These are phyloP conservation scores for Creontiades dilutus DNA, from an alignment of 2,888 invertebrate genomes.

Conservation along the genomic window DNA sequence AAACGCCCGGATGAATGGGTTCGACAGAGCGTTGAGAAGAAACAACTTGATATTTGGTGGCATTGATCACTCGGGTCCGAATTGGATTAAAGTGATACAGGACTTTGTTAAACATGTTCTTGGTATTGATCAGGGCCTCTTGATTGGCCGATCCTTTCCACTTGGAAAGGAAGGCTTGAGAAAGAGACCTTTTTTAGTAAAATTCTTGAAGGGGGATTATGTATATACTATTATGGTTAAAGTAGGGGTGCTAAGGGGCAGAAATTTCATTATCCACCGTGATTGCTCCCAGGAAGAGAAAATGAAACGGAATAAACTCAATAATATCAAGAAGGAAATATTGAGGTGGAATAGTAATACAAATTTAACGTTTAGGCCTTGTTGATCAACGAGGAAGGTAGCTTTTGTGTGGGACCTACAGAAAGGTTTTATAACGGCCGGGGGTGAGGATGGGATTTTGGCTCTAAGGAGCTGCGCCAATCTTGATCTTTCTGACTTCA, in stretches of 20 bases:
- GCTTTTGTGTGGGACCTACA: background rate
- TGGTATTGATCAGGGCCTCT: background rate
- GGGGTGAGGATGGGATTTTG: background rate
- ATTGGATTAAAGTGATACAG: conserved; percentile 5
- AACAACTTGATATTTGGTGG: background rate
- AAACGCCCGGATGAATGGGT: background rate
- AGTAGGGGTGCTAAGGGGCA: background rate
- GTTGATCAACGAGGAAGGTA: background rate
- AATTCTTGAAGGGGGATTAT: background rate
- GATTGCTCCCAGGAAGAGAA: background rate
- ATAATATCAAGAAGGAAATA: background rate
- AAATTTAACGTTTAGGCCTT: background rate
- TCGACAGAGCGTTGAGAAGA: background rate
- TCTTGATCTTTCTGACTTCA: background rate
- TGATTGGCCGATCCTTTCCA: background rate
- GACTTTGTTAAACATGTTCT: conserved; percentile 10
- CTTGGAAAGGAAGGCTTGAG: background rate
- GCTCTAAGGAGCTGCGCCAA: background rate
- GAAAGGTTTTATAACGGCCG: background rate
- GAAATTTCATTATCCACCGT: background rate
- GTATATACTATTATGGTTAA: background rate
- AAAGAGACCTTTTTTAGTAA: background rate
- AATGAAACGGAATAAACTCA: background rate
- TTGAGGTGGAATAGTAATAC: background rate
- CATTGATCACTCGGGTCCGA: background rate